Conservation (phyloP, 2,888 invertebrate species). For the Thumatha senex region DNA sequence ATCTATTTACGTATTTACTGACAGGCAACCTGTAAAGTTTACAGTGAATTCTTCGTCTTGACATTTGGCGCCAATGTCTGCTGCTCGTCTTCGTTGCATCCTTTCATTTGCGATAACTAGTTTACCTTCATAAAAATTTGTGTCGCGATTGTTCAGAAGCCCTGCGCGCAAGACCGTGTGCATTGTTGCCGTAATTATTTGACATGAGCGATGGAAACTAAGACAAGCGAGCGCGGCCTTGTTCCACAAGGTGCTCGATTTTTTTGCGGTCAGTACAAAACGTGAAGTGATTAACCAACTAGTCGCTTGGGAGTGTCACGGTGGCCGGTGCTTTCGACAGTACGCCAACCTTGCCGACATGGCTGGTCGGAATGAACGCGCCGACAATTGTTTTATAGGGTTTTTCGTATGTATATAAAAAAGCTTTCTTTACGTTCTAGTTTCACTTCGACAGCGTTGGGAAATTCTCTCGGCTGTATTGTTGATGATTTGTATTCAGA, state of each 20-base stretch:
- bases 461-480: conserved; percentile 69
- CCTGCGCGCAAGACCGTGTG: conserved; percentile 33
- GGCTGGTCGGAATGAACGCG: conserved; percentile 25
- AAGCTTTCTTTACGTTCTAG: conserved; percentile 67
- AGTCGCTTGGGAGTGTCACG: conserved; percentile 55
- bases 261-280: conserved; percentile 71
- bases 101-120: conserved; percentile 65
- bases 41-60: conserved; percentile 57
- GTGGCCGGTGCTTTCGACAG: conserved; percentile 55
- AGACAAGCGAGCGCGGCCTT: conserved; percentile 64
- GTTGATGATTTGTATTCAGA: conserved; percentile 76
- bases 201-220: conserved; percentile 62
- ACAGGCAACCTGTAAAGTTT: conserved; percentile 55
- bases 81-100: conserved; percentile 64
- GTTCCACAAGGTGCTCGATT: conserved; percentile 69
- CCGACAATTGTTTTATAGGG: conserved; percentile 29
- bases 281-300: conserved; percentile 67
- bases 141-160: conserved; percentile 56
- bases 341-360: conserved; percentile 49
- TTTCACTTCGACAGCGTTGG: conserved; percentile 65
- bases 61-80: conserved; percentile 56
- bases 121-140: conserved; percentile 70
- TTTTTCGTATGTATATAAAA: conserved; percentile 37
- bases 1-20: conserved; percentile 4
- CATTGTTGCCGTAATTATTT: conserved; percentile 57